These are phyloP conservation scores for cattle (Bos taurus) DNA, from an alignment of 2,113 vertebrate species.

Conservation along the genomic window DNA sequence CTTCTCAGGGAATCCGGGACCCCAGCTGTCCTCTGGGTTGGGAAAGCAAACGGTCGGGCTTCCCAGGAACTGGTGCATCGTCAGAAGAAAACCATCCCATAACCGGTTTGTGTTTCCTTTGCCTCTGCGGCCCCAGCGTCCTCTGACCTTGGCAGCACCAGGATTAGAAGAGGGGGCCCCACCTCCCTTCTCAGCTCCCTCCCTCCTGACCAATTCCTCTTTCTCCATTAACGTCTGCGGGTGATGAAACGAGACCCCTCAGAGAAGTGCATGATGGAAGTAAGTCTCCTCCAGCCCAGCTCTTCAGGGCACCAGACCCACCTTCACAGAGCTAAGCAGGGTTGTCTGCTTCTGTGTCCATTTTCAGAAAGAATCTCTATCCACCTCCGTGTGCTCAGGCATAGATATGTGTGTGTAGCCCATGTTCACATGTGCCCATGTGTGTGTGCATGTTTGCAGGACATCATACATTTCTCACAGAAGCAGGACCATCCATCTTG, in stretches of 20 bases:
- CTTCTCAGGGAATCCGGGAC: background rate
- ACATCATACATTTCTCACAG: background rate
- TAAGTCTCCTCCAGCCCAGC: background rate
- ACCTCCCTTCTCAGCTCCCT: background rate
- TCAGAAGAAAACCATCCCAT: background rate
- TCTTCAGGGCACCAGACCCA: background rate
- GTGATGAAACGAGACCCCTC: background rate
- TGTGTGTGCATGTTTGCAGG: accelerated
- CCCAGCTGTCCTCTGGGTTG: background rate
- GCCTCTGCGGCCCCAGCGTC: accelerated
- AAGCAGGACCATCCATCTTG: background rate
- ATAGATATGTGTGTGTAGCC: background rate
- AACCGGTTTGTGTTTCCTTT: background rate
- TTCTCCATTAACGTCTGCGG: background rate
- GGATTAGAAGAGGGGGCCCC: background rate
- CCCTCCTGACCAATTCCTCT: background rate
- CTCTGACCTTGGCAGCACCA: background rate
- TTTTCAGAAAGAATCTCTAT: background rate
- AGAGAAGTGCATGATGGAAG: background rate
- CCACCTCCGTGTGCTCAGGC: background rate
- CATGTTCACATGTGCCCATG: accelerated
- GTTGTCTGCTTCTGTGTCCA: background rate
- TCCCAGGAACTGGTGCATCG: background rate
- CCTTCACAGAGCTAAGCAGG: background rate
- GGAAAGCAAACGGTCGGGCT: background rate